A percentile compares a stretch with the other conserved stretches of the same genome.
Conservation (phyloP, 2,888 invertebrate genomes). For the Cheilosia vulpina region DNA sequence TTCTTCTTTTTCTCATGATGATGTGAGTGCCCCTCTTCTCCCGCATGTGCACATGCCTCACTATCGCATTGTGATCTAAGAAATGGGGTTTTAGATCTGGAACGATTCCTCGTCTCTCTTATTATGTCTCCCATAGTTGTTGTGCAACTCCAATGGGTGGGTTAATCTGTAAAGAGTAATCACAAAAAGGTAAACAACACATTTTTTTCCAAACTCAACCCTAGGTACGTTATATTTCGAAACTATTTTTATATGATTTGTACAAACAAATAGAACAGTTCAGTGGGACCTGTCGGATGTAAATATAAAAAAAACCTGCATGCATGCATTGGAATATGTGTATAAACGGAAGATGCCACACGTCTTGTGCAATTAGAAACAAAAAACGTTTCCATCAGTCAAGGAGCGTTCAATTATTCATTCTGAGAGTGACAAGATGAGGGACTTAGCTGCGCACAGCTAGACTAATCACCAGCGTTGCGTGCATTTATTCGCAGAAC, state of each 20-base stretch:
- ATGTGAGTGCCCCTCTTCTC: constrained; percentile 85
- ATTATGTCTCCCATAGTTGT: constrained; percentile 79
- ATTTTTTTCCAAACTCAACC: constrained; percentile 22
- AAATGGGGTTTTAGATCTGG: constrained; percentile 89
- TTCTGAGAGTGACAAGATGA: background rate
- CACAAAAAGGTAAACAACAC: constrained; percentile 54
- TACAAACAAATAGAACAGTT: background rate
- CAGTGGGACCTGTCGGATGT: constrained; percentile 25
- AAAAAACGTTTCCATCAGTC: background rate
- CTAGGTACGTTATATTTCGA: constrained; percentile 2
- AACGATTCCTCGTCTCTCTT: constrained; percentile 87
- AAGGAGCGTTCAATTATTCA: background rate
- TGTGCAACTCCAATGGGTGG: constrained; percentile 45
- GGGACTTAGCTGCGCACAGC: background rate
- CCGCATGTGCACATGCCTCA: constrained; percentile 85
- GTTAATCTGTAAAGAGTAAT: constrained; percentile 52
- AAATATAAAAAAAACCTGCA: background rate
- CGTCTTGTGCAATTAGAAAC: background rate
- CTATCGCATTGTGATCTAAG: constrained; percentile 86
- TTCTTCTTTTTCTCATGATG: constrained; percentile 83
- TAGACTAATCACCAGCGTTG: background rate
- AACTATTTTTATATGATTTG: constrained; percentile 9
- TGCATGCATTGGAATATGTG: background rate
- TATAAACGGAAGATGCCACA: background rate
- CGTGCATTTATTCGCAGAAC: background rate